Evolutionary conservation across 2,888 invertebrate genomes (phyloP).

Genomic region (Cartodere bifasciata): DNA sequence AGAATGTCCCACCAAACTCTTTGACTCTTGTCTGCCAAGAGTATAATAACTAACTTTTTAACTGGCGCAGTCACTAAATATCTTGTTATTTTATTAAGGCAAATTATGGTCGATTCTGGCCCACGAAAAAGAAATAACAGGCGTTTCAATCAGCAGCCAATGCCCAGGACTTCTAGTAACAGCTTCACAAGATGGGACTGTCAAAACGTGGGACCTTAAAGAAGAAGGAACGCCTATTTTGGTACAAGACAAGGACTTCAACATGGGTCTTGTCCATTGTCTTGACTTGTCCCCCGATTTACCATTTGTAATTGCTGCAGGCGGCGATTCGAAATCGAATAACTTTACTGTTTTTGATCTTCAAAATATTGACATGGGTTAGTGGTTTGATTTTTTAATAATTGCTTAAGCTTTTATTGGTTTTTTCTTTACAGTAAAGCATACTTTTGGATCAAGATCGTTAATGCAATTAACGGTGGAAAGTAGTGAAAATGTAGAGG

Average conservation of each 20-base stretch:
- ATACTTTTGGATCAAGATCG: constrained; percentile 38
- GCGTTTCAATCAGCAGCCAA: constrained; percentile 57
- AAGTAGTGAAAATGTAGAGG: not conserved
- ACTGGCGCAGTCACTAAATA: too few relatives aligned
- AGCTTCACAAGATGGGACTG: constrained; percentile 62
- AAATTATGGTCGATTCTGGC: constrained; percentile 37
- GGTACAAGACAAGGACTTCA: constrained; percentile 41
- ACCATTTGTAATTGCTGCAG: constrained; percentile 66
- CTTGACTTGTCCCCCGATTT: constrained; percentile 68
- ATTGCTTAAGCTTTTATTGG: constrained; percentile 18
- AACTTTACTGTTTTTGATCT: constrained; percentile 60
- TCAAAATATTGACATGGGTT: constrained; percentile 44
- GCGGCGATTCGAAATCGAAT: constrained; percentile 72
- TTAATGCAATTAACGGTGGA: constrained; percentile 15
- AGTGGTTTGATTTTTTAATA: constrained; percentile 15
- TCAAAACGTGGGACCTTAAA: constrained; percentile 74
- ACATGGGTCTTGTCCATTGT: constrained; percentile 62
- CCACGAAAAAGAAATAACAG: constrained; percentile 77
- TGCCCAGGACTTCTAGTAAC: constrained; percentile 68
- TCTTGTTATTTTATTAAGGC: constrained; percentile 21
- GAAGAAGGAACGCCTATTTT: constrained; percentile 29
- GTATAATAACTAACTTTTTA: constrained; percentile 6
- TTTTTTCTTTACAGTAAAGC: constrained; percentile 34
- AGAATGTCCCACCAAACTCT: too few relatives aligned
- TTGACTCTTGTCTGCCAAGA: too few relatives aligned